Conservation (phyloP, 2,113 vertebrate genomes). For the rabbit (Oryctolagus cuniculus) region mOryCun1.1 NC_091445.1:42937001-42937500, state of each 20-base stretch:
- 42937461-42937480: conserved; percentile 98
- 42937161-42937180: not conserved
- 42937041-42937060: conserved; percentile 32
- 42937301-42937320: not conserved
- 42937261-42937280: not conserved
- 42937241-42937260: not conserved
- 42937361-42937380: conserved; percentile 96
- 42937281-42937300: not conserved
- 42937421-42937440: conserved; percentile 97
- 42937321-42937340: not conserved
- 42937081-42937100: conserved; percentile 38
- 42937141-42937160: conserved; percentile 14
- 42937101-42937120: conserved; percentile 16
- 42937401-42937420: conserved; percentile 97
- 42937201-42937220: conserved; percentile 2
- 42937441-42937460: conserved; percentile 99
- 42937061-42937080: conserved; percentile 3
- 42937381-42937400: conserved; percentile 99
- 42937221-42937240: not conserved
- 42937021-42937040: conserved; percentile 37
- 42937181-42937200: conserved; percentile 30
- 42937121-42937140: not conserved
- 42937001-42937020: conserved; percentile 1
- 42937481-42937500: conserved; percentile 93
- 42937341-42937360: conserved; percentile 96